phyloP scores from a whole-genome alignment of 2,797 vertebrate species.

The Eupleurogrammus muticus region DNA sequence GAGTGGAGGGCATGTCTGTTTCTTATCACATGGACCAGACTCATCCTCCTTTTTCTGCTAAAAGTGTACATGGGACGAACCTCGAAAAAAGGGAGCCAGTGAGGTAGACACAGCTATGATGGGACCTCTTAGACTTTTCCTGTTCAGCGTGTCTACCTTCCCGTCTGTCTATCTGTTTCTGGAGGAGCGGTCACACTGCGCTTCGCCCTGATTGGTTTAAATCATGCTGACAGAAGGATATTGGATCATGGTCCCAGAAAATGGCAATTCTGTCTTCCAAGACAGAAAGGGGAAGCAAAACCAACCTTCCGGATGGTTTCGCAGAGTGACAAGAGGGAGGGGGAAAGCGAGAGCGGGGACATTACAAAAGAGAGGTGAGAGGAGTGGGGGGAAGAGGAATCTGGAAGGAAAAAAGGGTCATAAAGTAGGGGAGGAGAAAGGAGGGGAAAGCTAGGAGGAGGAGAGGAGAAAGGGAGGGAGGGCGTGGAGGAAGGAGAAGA shows the following conservation, averaged over 20 bases:
- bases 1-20: constrained; percentile 51
- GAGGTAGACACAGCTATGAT: constrained; percentile 26
- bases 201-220: constrained; percentile 46
- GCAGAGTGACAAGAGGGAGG: background rate
- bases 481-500: constrained; percentile 59
- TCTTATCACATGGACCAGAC: constrained; percentile 56
- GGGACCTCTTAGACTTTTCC: constrained; percentile 22
- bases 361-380: constrained; percentile 36
- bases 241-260: constrained; percentile 47
- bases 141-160: background rate
- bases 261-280: constrained; percentile 62
- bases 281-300: constrained; percentile 57
- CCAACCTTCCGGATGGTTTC: constrained; percentile 21
- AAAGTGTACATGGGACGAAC: constrained; percentile 39
- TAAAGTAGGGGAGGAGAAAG: constrained; percentile 30
- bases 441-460: constrained; percentile 38
- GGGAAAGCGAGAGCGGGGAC: constrained; percentile 11
- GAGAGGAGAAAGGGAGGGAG: constrained; percentile 6
- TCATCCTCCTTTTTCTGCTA: constrained; percentile 56
- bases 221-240: constrained; percentile 45
- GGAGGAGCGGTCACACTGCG: constrained; percentile 10
- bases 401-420: constrained; percentile 31
- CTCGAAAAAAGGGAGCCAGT: constrained; percentile 32
- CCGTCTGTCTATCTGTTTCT: constrained; percentile 20
- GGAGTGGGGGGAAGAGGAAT: constrained; percentile 33